phyloP scores from a whole-genome alignment of 1,140 invertebrate genomes.

The Tetramorium alpestre region DNA sequence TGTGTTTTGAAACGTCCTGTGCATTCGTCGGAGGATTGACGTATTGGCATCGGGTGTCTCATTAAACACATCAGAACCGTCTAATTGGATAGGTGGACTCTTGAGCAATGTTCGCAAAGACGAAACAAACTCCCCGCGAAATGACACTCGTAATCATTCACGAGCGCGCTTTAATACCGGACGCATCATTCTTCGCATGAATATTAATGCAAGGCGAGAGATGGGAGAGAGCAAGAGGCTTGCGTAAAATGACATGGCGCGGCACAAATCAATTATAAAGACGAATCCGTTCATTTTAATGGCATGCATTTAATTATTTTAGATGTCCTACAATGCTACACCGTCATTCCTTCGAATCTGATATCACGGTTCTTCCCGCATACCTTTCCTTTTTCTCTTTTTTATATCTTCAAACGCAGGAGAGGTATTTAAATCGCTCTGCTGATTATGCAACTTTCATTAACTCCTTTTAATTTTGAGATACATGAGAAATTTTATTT shows the following conservation, averaged over 20 bases:
- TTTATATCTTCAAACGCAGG: not conserved
- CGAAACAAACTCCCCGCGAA: not conserved
- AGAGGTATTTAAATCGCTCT: no score
- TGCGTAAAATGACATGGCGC: not conserved
- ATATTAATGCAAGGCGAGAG: constrained; percentile 20
- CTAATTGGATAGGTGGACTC: constrained; percentile 52
- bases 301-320: constrained; percentile 29
- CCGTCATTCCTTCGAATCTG: not conserved
- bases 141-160: constrained; percentile 52
- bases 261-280: constrained; percentile 2
- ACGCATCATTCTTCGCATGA: constrained; percentile 24
- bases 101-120: constrained; percentile 22
- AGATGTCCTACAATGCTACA: not conserved
- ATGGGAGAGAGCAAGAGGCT: not conserved
- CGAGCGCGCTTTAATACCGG: constrained; percentile 26
- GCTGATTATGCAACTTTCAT: no score
- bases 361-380: not conserved
- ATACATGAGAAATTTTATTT: not conserved
- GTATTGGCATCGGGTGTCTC: constrained; percentile 33
- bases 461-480: not conserved
- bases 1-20: constrained; percentile 28
- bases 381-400: not conserved
- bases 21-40: not conserved
- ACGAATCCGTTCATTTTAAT: constrained; percentile 20
- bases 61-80: constrained; percentile 37